phyloP scores from a whole-genome alignment of 2,888 invertebrate species.

The Amblyteles armatorius region DNA sequence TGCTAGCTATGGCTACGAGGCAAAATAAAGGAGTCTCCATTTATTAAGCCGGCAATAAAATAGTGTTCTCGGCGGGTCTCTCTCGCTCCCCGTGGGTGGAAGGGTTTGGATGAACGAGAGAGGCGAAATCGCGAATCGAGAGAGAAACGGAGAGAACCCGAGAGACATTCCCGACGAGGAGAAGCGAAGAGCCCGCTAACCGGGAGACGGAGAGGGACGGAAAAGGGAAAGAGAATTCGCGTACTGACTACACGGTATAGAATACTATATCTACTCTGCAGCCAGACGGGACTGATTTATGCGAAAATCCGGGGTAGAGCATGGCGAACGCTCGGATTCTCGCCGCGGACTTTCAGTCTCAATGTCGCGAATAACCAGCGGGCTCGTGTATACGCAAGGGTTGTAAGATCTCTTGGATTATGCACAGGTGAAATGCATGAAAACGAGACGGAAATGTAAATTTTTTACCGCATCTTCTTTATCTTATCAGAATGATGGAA shows the following conservation, averaged over 20 bases:
- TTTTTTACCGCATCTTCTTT: neutral
- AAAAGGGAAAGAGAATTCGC: constrained; percentile 65
- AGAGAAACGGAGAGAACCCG: constrained; percentile 31
- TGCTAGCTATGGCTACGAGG: constrained; percentile 73
- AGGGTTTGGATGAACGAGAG: constrained; percentile 65
- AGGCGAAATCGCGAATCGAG: constrained; percentile 52
- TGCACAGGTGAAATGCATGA: constrained; percentile 5
- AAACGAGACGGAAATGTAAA: neutral
- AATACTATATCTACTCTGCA: constrained; percentile 49
- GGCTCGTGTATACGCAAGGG: neutral
- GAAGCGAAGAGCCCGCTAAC: constrained; percentile 41
- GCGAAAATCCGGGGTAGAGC: constrained; percentile 80
- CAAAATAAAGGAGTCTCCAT: constrained; percentile 83
- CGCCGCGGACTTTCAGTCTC: constrained; percentile 71
- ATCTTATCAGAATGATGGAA: neutral
- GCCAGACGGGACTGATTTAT: constrained; percentile 81
- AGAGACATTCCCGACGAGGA: constrained; percentile 17
- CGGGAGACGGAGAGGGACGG: constrained; percentile 57
- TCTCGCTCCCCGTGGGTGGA: constrained; percentile 78
- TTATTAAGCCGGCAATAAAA: constrained; percentile 84
- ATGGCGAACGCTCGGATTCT: constrained; percentile 69
- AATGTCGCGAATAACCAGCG: constrained; percentile 35
- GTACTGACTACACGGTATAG: constrained; percentile 33
- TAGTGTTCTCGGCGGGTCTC: constrained; percentile 77
- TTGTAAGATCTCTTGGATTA: constrained; percentile 12